Base-by-base conservation (phyloP, 2,113 vertebrate genomes). In the Sapajus apella region DNA sequence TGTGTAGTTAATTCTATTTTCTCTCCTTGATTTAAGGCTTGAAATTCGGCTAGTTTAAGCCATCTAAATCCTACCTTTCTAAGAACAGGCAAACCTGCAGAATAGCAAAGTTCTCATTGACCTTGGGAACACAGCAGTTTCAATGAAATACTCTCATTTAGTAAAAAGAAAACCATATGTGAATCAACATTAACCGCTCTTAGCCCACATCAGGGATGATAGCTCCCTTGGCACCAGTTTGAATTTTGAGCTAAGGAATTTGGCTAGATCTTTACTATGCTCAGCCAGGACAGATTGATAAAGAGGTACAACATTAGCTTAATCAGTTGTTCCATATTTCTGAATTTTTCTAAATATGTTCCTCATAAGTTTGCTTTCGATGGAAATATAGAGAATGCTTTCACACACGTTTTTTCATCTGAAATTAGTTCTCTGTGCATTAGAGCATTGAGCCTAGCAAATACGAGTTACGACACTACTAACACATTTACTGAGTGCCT, bases 41-140 rank as follows among this genome's bases (percentile, higher is more conserved):
- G 25, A 89, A 79, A 77, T 90, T 94, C 70, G 87, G 25, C 68
- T 45, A 45, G 21, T 30, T 87, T 47, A 91, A 89, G 37, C 43
- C 30, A 16, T 61, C 64, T 40, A 72, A 95, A 80, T 76, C 43
- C 75, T 73, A 13, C 68, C 11, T 9, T 12, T 40, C 76, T 93
- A n/a, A 50, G 37, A 97, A 96, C 95, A 97, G 94, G 90, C 93
- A 97, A 95, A 98, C 98, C 83, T 98, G 98, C 91, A 82, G 84
- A 97, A 97, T 97, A 98, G 97, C 94, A 98, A 94, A 97, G 97
- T 84, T 98, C 72, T 98, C 61, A 96, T 93, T 97, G 98, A 98
- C 98, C 98, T 98, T 98, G 98, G 93, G 96, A 97, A 93, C 82
- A n/a, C 96, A 97, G 96, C 96, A 98, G 96, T 91, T 97, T 96